Base-by-base conservation (phyloP, 2,797 vertebrate genomes). In the Eulemur albifrons region DNA sequence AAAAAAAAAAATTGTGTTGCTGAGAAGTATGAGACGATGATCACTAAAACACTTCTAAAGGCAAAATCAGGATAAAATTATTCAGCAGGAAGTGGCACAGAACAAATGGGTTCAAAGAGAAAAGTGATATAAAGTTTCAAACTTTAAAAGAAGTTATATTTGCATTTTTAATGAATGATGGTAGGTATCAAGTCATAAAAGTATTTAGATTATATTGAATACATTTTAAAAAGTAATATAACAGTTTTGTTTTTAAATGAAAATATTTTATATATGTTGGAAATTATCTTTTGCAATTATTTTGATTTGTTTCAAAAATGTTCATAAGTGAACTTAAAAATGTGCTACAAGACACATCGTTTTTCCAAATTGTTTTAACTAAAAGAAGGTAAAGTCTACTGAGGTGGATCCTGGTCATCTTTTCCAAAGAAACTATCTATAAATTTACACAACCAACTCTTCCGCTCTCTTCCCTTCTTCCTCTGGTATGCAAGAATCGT, bases 21-120 rank as follows among this genome's bases (percentile, higher is more conserved):
- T 57, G 27, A 80, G 43, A 85, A 88, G 27, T 76, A 65, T 21
- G 45, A 73, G 11, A 90, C 27, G 20, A 40, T 45, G 35, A 89
- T 85, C 88, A 35, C 70, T 79, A 88, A 90, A 96, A 87, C 2
- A 75, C n/a, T 75, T 79, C 40, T 76, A 88, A 88, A 95, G 76
- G 23, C 40, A 92, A 94, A 93, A 52, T 79, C 70, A 57, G 57
- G 17, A 65, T 38, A 86, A 93, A 85, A 92, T 90, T 57, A 70
- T 43, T 95, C 59, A 35, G 43, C 45, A 67, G 32, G 14, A 50
- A 14, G 15, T 23, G 23, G 23, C 32, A 48, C 21, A 80, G 65
- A 38, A 77, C 80, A 89, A 90, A 65, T 38, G 21, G 61, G 57
- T 88, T 94, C 40, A 65, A 73, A 93, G 75, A 69, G 45, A 84